Evolutionary conservation across 2,888 invertebrate genomes (phyloP).

Genomic region (Acanthopleura granulata): DNA sequence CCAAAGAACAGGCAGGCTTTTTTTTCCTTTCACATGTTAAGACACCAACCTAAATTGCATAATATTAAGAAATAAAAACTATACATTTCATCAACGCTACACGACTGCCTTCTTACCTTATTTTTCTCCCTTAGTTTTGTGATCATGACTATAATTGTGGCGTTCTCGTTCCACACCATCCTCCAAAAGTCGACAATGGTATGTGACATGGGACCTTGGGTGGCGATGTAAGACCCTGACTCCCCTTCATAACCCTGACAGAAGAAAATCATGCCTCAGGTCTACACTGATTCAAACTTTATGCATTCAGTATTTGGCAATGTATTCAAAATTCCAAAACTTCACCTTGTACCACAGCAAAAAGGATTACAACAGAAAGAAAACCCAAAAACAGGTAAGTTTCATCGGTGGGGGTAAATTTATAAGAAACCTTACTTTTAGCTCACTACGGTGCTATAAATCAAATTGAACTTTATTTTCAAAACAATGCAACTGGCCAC

Average conservation of each 20-base stretch:
- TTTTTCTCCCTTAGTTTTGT: constrained; percentile 88
- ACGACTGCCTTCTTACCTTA: constrained; percentile 37
- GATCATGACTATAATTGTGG: constrained; percentile 85
- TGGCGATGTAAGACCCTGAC: constrained; percentile 88
- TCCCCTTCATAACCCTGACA: constrained; percentile 89
- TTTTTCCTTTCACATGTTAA: too few species aligned
- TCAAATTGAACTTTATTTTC: constrained; percentile 14
- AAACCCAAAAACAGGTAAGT: too few species aligned
- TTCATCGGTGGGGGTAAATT: too few species aligned
- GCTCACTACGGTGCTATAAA: background rate
- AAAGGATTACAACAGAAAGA: too few species aligned
- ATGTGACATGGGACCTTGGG: constrained; percentile 91
- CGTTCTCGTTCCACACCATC: constrained; percentile 80
- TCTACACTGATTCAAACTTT: too few species aligned
- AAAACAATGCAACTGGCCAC: background rate
- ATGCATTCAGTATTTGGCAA: too few species aligned
- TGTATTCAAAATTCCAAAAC: too few species aligned
- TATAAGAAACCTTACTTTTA: background rate
- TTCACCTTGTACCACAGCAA: too few species aligned
- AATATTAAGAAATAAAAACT: background rate
- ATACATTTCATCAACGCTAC: background rate
- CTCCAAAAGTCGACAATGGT: constrained; percentile 93
- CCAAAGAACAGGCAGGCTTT: too few species aligned
- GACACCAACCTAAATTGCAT: too few species aligned
- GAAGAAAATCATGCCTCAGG: too few species aligned